Conservation (phyloP, 2,888 invertebrate species). For the Nineta flava region DNA sequence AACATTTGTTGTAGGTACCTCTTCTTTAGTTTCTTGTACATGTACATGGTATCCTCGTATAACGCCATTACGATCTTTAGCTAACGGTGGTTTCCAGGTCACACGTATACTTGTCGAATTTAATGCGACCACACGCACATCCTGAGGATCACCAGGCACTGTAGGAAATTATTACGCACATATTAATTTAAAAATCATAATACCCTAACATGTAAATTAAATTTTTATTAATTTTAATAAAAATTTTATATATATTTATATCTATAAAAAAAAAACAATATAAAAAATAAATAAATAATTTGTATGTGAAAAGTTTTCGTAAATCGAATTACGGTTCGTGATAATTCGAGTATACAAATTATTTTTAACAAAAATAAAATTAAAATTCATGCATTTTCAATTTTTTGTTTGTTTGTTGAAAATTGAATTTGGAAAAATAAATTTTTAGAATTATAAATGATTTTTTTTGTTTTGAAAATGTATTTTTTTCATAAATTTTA, state of each 20-base stretch:
- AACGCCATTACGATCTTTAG: slow-evolving; percentile 85
- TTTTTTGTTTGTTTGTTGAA: too few relatives aligned
- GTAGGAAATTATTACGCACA: slow-evolving; percentile 18
- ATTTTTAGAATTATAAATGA: too few relatives aligned
- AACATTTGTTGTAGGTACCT: slow-evolving; percentile 32
- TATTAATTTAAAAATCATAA: background rate
- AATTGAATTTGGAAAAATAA: too few relatives aligned
- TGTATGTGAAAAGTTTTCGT: background rate
- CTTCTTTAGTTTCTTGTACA: slow-evolving; percentile 76
- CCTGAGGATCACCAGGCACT: slow-evolving; percentile 97
- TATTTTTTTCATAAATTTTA: background rate
- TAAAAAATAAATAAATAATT: background rate
- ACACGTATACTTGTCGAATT: slow-evolving; percentile 95
- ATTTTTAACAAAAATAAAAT: too few relatives aligned
- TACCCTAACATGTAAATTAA: background rate
- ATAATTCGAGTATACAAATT: too few relatives aligned
- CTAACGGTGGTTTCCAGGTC: slow-evolving; percentile 84
- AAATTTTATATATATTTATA: background rate
- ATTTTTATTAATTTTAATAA: background rate
- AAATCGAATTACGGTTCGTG: too few relatives aligned
- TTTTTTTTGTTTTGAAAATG: background rate
- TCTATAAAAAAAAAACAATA: background rate
- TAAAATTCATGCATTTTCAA: too few relatives aligned
- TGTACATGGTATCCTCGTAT: slow-evolving; percentile 95
- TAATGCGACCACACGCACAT: slow-evolving; percentile 72